Base-by-base conservation (phyloP, 2,113 vertebrate genomes). In the Antigone vipio region DNA sequence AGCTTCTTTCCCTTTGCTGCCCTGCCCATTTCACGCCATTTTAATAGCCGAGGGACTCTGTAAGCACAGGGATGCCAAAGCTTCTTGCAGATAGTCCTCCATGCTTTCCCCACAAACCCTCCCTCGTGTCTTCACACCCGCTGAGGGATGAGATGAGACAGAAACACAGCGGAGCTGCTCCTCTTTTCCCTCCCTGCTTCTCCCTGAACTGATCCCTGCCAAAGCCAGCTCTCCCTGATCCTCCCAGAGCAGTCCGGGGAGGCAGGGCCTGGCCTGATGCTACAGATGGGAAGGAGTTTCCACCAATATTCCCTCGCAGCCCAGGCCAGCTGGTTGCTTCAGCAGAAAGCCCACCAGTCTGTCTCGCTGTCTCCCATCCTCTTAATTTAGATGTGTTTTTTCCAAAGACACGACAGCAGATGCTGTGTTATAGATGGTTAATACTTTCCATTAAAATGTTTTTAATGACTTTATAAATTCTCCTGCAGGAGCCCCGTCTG, bases 281-380 rank as follows among this genome's bases (percentile, higher is more conserved):
- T 93, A 77, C 85, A 95, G 79, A 93, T 84, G 85, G 96, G 68
- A 83, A 93, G 76, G 88, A 92, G 85, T 91, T 95, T 59, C 95
- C 92, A 74, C 45, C 34, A 60, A 40, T 52, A 81, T 23, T 72
- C 64, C 67, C 85, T 88, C 5, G 3, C 64, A 88, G 83, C 59
- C 76, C 90, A 5, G 15, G 64, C 92, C 93, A 95, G 73, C 76
- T 87, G 92, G 68, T 45, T 84, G 86, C 69, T 86, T 88, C 88
- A 75, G 50, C 88, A 86, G 91, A 66, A 93, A 96, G 38, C 91
- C 88, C 91, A 96, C 76, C 80, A 78, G 92, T 76, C 94, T 96
- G 91, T 74, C 94, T 92, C 35, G 1, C 68, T 78, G 92, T 77
- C 92, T 93, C 71, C 58, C 69, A 86, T 64, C 17, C 94, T 89